Percentiles rank a stretch among this genome's conserved stretches.
Conservation (phyloP, 2,113 vertebrate genomes). For the Neolamprologus devosi region DNA sequence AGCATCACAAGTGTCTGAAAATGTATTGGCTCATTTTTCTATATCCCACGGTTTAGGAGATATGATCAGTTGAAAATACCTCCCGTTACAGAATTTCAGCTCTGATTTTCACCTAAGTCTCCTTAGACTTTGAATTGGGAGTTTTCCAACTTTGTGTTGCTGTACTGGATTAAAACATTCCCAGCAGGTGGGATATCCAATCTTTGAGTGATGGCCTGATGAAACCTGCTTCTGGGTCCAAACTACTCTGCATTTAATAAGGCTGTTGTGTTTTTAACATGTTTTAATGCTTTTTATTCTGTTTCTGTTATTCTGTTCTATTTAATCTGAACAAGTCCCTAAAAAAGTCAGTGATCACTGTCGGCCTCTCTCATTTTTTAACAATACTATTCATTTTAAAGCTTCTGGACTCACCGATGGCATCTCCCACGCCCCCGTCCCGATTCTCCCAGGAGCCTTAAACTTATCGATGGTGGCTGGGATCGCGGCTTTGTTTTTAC, state of each 20-base stretch:
- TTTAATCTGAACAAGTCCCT: no score
- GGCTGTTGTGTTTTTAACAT: no score
- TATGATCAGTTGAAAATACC: rapidly evolving
- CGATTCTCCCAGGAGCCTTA: no score
- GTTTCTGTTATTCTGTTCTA: no score
- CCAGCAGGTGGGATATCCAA: rapidly evolving
- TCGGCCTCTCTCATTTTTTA: no score
- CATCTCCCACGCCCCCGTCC: rapidly evolving
- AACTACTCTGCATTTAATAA: no score
- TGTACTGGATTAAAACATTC: no score
- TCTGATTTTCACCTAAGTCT: rapidly evolving
- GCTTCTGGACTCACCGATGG: rapidly evolving
- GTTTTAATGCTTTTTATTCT: no score
- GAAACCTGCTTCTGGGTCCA: rapidly evolving
- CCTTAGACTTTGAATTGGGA: rapidly evolving
- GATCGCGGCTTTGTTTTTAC: background rate
- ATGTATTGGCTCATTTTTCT: background rate
- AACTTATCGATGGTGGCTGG: background rate
- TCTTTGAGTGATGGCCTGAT: no score
- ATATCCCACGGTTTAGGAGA: background rate
- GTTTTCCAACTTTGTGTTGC: background rate
- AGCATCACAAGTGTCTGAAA: rapidly evolving
- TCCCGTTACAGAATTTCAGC: background rate
- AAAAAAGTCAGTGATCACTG: no score
- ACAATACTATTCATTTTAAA: no score